Evolutionary conservation across 2,888 invertebrate species (phyloP), one percentile per base, ranked within the genome.

Genomic region (Crossocerus cetratus): DNA sequence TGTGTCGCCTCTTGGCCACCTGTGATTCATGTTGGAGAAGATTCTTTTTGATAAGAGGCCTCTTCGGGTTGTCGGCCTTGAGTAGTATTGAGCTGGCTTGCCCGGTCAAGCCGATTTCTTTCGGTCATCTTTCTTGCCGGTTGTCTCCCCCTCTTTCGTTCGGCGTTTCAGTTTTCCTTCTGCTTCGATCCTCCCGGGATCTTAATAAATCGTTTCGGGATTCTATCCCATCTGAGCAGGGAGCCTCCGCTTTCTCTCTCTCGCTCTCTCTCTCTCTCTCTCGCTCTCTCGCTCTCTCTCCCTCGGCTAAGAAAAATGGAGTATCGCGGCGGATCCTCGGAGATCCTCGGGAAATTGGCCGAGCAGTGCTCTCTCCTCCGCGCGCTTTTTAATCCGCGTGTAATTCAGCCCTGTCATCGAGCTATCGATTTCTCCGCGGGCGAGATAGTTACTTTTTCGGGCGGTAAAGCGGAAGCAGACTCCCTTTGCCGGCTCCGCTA

Each of bases 161-260:
- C 22, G 20, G 54, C 68, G 59, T 58, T 65, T 67, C 23, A 65
- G 62, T 58, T 73, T 65, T 54, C 70, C 63, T 69, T 67, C 69
- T 54, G 70, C 67, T 72, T 75, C 70, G 71, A 76, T 74, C 69
- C 76, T 77, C 53, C 72, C 68, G 53, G 68, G 67, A 78, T 78
- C 80, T 80, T 77, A 74, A 80, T 80, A 80, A 80, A 80, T 80
- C 75, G 77, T 56, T 68, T 56, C 65, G 21, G 14, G 61, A 65
- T 65, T 71, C 72, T 42, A 73, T 73, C 65, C 69, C 70, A 63
- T 64, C 70, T 56, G 60, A 58, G 21, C n/a, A 54, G 54, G n/a
- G 49, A 8, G 3, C 49, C 3, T 5, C 16, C 45, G 2, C 45
- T 43, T 13, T 43, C 43, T 43, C 43, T 43, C 43, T 43, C 43